A percentile compares a stretch with the other conserved stretches of the same genome.
Conservation (phyloP, 1,140 invertebrate species). For the Brachystomella parvula region DNA sequence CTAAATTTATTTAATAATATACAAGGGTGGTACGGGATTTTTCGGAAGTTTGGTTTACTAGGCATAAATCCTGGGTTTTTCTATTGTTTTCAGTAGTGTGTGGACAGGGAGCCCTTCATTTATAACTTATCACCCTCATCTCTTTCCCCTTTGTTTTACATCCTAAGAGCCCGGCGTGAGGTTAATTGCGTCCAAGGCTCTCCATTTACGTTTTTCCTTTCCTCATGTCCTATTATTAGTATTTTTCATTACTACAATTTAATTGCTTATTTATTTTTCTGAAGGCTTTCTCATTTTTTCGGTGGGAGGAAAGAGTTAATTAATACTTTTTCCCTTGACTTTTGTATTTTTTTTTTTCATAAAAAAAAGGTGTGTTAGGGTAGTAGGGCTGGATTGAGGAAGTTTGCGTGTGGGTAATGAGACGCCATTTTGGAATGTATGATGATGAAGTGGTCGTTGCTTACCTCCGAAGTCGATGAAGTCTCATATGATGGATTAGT, state of each 20-base stretch:
- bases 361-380: not conserved
- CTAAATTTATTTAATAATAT: too few species aligned
- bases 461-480: slow-evolving; percentile 11
- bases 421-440: slow-evolving; percentile 11
- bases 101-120: slow-evolving; percentile 2
- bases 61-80: not conserved
- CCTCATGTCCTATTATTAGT: slow-evolving; percentile 1
- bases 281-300: too few species aligned
- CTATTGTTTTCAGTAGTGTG: not conserved
- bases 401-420: slow-evolving; percentile 7
- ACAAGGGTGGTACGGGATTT: not conserved
- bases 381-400: not conserved
- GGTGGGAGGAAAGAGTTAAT: not conserved
- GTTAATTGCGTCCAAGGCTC: not conserved
- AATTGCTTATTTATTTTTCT: slow-evolving; percentile 11
- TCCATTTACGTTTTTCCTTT: not conserved
- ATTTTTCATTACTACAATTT: not conserved
- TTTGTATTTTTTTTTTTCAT: too few species aligned
- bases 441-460: slow-evolving; percentile 5
- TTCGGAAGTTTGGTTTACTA: not conserved
- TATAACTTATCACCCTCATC: slow-evolving; percentile 1
- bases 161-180: not conserved
- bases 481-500: slow-evolving; percentile 4
- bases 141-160: slow-evolving; percentile 9
- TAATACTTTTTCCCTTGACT: slow-evolving; percentile 5